Evolutionary conservation across 2,797 vertebrate genomes (phyloP), one percentile per base, ranked within the genome.

Genomic region (Phataginus tetradactyla): DNA sequence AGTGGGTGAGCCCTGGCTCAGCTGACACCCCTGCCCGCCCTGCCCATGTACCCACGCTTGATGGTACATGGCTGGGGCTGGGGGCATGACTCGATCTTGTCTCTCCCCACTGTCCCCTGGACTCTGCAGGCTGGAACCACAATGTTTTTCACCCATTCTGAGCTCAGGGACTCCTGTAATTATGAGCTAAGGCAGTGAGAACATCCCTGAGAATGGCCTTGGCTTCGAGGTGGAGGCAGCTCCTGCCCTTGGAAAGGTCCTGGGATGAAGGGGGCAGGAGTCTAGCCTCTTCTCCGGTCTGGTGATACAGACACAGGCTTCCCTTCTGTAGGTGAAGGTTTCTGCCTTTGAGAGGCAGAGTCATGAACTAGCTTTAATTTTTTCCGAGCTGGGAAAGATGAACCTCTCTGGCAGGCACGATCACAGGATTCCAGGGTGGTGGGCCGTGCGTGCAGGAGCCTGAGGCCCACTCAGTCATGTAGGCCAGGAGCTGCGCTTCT

Each of bases 1-100:
- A 17, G 64, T 23, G 29, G 23, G 29, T 34, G 4, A 18, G 32
- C 10, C 0, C 27, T 3, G 21, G 14, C 37, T 78, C 0, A 3
- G 34, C 42, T 20, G 34, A 10, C 61, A 12, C 20, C 1, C 15
- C 8, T 1, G 0, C 14, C 7, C 4, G 12, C 14, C 11, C 9
- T 21, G 29, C 11, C 9, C 21, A 29, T 11, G 3, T 27, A 9
- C 1, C 1, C 21, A 21, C 45, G 14, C 53, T 63, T 23, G 14
- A 13, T 20, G 34, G 32, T 27, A 9, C 3, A 0, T 55, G 10
- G 3, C 20, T 7, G 18, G 57, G 75, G 37, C 27, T 12, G 29
- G 32, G n/a, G 64, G 27, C 17, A 0, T 57, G 84, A 14, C 74
- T 71, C 66, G 13, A 42, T 18, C 55, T 64, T 0, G 1, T 3